Conservation (phyloP, 2,888 invertebrate genomes). For the Brachyptera risi region DNA sequence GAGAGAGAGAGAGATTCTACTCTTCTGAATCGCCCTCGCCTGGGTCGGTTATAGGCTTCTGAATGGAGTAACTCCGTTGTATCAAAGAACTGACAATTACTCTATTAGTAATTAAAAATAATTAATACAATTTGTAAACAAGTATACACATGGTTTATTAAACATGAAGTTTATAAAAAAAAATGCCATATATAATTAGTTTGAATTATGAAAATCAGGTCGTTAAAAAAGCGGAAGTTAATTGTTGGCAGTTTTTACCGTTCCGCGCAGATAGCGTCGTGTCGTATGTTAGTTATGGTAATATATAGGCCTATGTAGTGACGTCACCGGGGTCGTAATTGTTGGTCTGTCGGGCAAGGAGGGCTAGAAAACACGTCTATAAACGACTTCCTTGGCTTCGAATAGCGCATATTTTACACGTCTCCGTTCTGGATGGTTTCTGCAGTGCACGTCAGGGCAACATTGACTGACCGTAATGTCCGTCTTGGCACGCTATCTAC, state of each 20-base stretch:
- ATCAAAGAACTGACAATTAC: too few species aligned
- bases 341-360: slow-evolving; percentile 15
- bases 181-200: too few species aligned
- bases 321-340: slow-evolving; percentile 11
- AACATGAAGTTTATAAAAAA: background rate
- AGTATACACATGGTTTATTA: background rate
- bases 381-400: slow-evolving; percentile 6
- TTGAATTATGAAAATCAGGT: background rate
- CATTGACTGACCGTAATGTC: too few species aligned
- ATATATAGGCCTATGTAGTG: too few species aligned
- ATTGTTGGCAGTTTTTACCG: slow-evolving; percentile 9
- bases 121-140: background rate
- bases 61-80: too few species aligned
- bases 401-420: slow-evolving; percentile 2
- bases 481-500: too few species aligned
- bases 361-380: background rate
- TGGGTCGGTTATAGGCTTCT: too few species aligned
- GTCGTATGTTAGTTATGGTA: background rate
- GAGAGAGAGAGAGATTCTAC: too few species aligned
- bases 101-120: too few species aligned
- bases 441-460: too few species aligned
- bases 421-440: too few species aligned
- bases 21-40: too few species aligned
- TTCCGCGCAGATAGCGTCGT: slow-evolving; percentile 12
- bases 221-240: background rate